phyloP scores from a whole-genome alignment of 2,888 invertebrate genomes.

The Merodon equestris region DNA sequence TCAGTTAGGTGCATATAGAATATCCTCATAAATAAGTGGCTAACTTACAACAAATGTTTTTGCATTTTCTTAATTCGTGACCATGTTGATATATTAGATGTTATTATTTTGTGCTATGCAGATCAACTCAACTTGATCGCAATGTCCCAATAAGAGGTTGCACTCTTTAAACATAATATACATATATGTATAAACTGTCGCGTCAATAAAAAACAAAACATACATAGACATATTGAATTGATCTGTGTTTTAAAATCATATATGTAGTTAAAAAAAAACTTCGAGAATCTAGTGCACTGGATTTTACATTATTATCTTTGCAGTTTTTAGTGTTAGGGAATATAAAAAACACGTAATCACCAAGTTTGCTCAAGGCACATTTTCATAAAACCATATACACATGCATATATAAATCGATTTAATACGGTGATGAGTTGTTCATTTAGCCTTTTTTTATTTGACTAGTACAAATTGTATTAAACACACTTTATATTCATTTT shows the following conservation, averaged over 20 bases:
- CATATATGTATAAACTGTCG: too few species aligned
- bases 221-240: too few species aligned
- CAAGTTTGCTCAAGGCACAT: too few species aligned
- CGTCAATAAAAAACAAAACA: too few species aligned
- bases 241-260: too few species aligned
- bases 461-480: constrained; percentile 31
- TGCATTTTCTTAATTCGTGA: neutral
- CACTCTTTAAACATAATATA: too few species aligned
- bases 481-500: constrained; percentile 8
- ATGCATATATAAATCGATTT: constrained; percentile 26
- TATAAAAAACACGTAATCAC: too few species aligned
- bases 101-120: constrained; percentile 3
- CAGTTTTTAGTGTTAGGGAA: too few species aligned
- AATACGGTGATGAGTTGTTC: constrained; percentile 50
- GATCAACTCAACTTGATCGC: neutral
- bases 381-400: too few species aligned
- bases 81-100: neutral
- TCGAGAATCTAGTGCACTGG: too few species aligned
- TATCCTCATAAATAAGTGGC: constrained; percentile 20
- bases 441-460: constrained; percentile 31
- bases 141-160: constrained; percentile 7
- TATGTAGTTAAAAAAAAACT: too few species aligned
- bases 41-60: constrained; percentile 16
- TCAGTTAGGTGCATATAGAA: constrained; percentile 8
- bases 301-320: too few species aligned